These are phyloP conservation scores for Spilarctia lutea DNA, from an alignment of 2,888 invertebrate species.

Conservation along the genomic window DNA sequence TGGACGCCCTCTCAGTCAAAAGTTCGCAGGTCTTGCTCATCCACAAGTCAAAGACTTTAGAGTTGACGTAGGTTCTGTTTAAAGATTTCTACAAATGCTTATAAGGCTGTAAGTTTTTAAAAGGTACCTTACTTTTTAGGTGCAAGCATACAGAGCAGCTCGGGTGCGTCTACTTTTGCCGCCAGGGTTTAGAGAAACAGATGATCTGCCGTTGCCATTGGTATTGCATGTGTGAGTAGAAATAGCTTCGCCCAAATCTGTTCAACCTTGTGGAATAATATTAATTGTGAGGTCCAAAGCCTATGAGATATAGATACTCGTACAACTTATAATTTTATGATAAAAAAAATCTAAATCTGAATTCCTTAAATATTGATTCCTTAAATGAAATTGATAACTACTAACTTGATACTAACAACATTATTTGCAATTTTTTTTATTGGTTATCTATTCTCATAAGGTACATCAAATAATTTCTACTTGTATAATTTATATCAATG, in stretches of 20 bases:
- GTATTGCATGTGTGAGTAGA: constrained; percentile 93
- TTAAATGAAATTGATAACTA: neutral
- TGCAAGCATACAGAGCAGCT: constrained; percentile 82
- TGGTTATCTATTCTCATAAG: neutral
- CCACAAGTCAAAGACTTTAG: constrained; percentile 92
- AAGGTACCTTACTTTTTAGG: constrained; percentile 60
- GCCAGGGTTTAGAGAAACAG: constrained; percentile 93
- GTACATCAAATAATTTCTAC: neutral
- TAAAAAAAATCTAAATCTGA: too few relatives aligned
- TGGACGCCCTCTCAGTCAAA: constrained; percentile 88
- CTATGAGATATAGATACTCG: neutral
- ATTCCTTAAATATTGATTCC: too few relatives aligned
- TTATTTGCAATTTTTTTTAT: neutral
- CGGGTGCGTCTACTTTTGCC: constrained; percentile 92
- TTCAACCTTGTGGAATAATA: neutral
- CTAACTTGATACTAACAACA: neutral
- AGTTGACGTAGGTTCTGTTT: constrained; percentile 81
- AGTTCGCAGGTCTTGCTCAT: constrained; percentile 89
- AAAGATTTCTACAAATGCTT: neutral
- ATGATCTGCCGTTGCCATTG: constrained; percentile 93
- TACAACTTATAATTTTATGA: too few relatives aligned
- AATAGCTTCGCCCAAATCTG: neutral
- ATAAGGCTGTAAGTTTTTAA: neutral
- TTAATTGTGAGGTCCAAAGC: neutral
- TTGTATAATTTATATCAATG: neutral